These are phyloP conservation scores for Erannis defoliaria DNA, from an alignment of 2,888 invertebrate genomes.

Conservation along the genomic window DNA sequence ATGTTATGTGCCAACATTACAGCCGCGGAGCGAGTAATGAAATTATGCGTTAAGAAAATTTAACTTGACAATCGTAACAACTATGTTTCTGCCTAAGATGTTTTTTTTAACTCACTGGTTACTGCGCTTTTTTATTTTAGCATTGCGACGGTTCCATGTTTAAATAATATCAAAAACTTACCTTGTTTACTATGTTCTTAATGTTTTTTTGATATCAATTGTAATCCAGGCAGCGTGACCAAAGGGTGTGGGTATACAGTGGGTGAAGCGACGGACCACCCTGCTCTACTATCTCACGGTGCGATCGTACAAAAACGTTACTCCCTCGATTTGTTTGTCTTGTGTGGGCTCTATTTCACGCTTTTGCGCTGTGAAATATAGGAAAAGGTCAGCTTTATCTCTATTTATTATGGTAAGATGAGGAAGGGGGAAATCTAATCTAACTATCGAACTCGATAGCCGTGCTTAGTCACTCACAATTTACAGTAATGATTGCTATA, in stretches of 20 bases:
- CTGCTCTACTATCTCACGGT: slow-evolving; percentile 66
- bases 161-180: not conserved
- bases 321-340: slow-evolving; percentile 75
- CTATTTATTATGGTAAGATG: slow-evolving; percentile 24
- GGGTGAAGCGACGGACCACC: slow-evolving; percentile 71
- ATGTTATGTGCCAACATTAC: slow-evolving; percentile 30
- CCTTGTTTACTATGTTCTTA: not conserved
- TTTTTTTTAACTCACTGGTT: not conserved
- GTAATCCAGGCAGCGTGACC: slow-evolving; percentile 19
- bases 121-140: no score
- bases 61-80: slow-evolving; percentile 21
- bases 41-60: slow-evolving; percentile 24
- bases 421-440: no score
- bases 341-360: slow-evolving; percentile 81
- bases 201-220: not conserved
- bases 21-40: slow-evolving; percentile 24
- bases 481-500: no score
- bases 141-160: not conserved
- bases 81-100: not conserved
- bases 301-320: slow-evolving; percentile 77
- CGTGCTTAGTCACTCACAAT: no score
- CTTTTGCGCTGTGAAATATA: slow-evolving; percentile 61
- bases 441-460: no score
- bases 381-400: slow-evolving; percentile 37
- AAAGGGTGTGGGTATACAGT: slow-evolving; percentile 36